Conservation (phyloP, 2,797 vertebrate genomes). For the Peromyscus attwateri region DNA sequence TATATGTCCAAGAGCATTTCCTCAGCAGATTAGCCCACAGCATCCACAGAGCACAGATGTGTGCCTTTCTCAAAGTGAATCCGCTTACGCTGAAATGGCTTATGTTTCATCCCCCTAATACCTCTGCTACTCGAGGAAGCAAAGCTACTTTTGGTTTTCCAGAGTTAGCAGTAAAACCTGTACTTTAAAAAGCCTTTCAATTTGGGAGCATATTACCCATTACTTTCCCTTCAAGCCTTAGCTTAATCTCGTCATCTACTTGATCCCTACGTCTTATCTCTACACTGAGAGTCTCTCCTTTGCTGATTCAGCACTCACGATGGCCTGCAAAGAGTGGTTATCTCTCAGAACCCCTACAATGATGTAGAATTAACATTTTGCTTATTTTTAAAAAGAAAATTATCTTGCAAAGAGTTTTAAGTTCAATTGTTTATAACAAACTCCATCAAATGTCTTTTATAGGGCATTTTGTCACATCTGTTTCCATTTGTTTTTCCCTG, state of each 20-base stretch:
- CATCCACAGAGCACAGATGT: neutral
- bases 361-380: neutral
- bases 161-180: slow-evolving; percentile 53
- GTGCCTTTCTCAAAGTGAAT: slow-evolving; percentile 31
- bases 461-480: neutral
- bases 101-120: slow-evolving; percentile 33
- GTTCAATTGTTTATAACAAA: neutral
- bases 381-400: neutral
- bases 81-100: neutral
- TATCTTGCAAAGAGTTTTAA: slow-evolving; percentile 42
- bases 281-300: neutral
- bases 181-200: slow-evolving; percentile 65
- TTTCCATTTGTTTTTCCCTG: neutral
- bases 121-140: neutral
- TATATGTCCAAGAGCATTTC: neutral
- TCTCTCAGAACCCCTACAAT: neutral
- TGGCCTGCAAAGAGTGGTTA: neutral
- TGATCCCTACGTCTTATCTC: neutral
- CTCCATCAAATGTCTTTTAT: neutral
- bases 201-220: slow-evolving; percentile 53
- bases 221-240: slow-evolving; percentile 23
- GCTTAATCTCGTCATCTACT: slow-evolving; percentile 55
- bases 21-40: neutral
- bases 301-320: slow-evolving; percentile 30
- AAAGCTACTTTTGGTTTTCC: slow-evolving; percentile 56